Base-by-base conservation (phyloP, 2,888 invertebrate species). In the Harpagoxenus sublaevis region DNA sequence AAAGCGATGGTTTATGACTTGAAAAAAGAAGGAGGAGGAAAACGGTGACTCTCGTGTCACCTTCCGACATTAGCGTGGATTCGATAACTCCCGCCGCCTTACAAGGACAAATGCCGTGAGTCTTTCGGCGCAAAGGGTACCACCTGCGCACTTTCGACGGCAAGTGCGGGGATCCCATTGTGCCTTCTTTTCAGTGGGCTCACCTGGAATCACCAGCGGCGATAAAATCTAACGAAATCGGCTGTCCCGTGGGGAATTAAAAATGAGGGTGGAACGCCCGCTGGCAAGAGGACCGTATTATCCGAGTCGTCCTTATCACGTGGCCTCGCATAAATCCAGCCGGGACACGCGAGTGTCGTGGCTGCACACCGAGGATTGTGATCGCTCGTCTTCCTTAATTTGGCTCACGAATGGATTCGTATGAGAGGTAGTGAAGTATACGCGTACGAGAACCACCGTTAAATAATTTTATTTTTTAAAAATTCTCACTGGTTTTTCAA, bases 221-320 rank as follows among this genome's bases (percentile, higher is more conserved):
- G 92, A 91, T 91, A 90, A 55, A 68, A 91, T 91, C 90, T 84
- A 89, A 88, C 91, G 91, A 87, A 87, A 90, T 86, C 89, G 88
- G 84, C 51, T 86, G 87, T 75, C 89, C 84, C 86, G 84, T 71
- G 86, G 86, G 83, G 91, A 89, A 91, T 90, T 91, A 90, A 90
- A 91, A 92, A 92, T 89, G 88, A 90, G 85, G 78, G 84, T 71
- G 86, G 87, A 83, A 86, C 91, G 85, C 90, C 91, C 89, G 92
- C 91, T 90, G 93, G 91, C 92, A 92, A 91, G 91, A 92, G 91
- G 91, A 90, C 90, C 90, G 92, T 88, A 92, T 93, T 93, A 93
- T 93, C 92, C 91, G 87, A 84, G 35, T 81, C 70, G 85, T 85
- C 87, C 92, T 93, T 93, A 93, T 93, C 93, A 92, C 86, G 87